Evolutionary conservation across 2,888 invertebrate species (phyloP).

Genomic region (Lithodes maja): DNA sequence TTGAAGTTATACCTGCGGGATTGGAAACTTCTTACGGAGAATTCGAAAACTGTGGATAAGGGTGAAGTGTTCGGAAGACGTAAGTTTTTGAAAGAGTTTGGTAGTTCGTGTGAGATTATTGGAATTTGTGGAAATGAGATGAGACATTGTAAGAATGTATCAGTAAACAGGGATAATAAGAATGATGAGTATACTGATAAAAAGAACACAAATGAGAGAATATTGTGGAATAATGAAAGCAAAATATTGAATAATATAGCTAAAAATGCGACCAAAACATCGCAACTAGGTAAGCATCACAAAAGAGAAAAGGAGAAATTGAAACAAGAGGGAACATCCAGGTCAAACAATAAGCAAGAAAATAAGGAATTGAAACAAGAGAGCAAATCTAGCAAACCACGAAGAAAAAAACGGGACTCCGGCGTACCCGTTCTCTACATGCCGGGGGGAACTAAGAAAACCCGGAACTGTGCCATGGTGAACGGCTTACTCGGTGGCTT

Average conservation of each 20-base stretch:
- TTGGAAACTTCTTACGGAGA: neutral
- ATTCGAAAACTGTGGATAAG: neutral
- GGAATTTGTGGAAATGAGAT: neutral
- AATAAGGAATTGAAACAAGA: neutral
- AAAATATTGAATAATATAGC: too few species aligned
- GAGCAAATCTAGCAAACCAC: neutral
- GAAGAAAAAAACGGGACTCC: neutral
- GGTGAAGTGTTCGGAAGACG: neutral
- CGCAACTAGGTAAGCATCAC: neutral
- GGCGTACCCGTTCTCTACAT: constrained; percentile 43
- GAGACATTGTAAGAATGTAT: neutral
- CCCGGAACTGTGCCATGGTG: constrained; percentile 34
- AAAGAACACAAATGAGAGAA: neutral
- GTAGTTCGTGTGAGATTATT: constrained; percentile 5
- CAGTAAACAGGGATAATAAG: neutral
- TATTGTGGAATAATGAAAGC: too few species aligned
- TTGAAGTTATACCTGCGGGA: neutral
- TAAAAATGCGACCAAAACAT: neutral
- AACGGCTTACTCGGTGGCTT: constrained; percentile 49
- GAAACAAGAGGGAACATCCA: neutral
- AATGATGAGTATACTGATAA: neutral
- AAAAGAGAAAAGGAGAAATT: neutral
- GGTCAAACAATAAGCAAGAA: neutral
- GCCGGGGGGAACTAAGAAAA: constrained; percentile 37
- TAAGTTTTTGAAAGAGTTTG: neutral